Conservation (phyloP, 1,140 invertebrate genomes). For the Coelopa frigida region DNA sequence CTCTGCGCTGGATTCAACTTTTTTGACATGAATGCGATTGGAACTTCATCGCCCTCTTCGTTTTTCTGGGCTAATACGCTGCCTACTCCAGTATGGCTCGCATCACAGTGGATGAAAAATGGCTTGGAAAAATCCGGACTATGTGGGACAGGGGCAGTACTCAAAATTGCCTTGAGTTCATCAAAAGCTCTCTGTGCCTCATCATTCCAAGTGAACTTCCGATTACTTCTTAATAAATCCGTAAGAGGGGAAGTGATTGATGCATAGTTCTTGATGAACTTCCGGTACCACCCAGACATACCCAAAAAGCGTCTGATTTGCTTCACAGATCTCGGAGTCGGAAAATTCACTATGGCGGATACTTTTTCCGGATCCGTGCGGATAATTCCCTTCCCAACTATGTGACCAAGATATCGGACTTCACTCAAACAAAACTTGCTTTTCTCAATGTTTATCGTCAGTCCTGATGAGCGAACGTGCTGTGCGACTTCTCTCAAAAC, state of each 20-base stretch:
- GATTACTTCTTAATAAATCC: not conserved
- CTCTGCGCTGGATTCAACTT: conserved; percentile 14
- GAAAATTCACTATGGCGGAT: not conserved
- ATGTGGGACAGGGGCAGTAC: too few relatives aligned
- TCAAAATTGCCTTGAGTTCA: not conserved
- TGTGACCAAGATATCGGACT: conserved; percentile 8
- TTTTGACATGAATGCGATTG: conserved; percentile 12
- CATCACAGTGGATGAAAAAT: conserved; percentile 17
- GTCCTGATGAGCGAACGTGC: not conserved
- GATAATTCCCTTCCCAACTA: conserved; percentile 24
- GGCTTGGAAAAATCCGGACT: conserved; percentile 18
- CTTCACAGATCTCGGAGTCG: not conserved
- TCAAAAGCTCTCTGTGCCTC: conserved; percentile 1
- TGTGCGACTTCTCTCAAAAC: conserved; percentile 4
- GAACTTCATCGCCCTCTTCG: conserved; percentile 20
- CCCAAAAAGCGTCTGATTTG: conserved; percentile 5
- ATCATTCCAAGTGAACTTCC: not conserved
- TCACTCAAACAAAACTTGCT: conserved; percentile 41
- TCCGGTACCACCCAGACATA: conserved; percentile 2
- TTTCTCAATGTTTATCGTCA: conserved; percentile 13
- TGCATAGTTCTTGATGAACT: conserved; percentile 3
- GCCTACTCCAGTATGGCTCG: conserved; percentile 14
- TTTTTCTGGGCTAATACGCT: conserved; percentile 26
- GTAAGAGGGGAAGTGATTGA: not conserved
- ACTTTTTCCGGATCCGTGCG: conserved; percentile 19